phyloP scores from a whole-genome alignment of 2,113 vertebrate genomes.

The Daboia siamensis region DNA sequence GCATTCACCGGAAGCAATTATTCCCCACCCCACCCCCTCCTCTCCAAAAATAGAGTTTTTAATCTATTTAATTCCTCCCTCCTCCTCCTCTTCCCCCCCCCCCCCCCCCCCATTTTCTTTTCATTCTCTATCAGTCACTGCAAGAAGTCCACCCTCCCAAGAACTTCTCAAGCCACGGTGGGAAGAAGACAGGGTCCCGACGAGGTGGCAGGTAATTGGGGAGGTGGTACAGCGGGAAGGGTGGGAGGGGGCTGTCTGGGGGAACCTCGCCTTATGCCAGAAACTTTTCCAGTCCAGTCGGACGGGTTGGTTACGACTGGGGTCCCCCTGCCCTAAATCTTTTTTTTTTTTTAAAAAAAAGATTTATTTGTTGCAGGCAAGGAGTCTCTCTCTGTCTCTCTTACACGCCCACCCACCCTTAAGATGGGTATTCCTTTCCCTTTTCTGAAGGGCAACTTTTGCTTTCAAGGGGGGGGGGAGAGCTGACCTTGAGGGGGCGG shows the following conservation, averaged over 20 bases:
- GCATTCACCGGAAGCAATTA: not conserved
- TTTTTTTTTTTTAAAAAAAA: not conserved
- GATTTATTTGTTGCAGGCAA: not conserved
- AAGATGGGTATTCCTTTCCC: not conserved
- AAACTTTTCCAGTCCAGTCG: not conserved
- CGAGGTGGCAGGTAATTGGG: not conserved
- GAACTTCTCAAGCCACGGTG: not conserved
- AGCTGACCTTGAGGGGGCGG: not conserved
- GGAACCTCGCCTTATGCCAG: not conserved
- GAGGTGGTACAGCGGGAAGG: accelerated
- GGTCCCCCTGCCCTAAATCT: not conserved
- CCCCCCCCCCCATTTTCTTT: accelerated
- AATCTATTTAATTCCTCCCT: not conserved
- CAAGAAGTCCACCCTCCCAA: not conserved
- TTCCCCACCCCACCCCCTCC: not conserved
- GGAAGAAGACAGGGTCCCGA: not conserved
- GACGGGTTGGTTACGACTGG: not conserved
- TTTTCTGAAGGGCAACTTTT: not conserved
- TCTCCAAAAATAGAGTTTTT: conserved; percentile 66
- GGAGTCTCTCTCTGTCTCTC: no score
- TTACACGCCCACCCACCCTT: not conserved
- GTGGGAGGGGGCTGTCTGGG: not conserved
- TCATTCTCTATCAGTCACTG: not conserved
- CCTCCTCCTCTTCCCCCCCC: accelerated
- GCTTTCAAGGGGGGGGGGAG: not conserved